These are phyloP conservation scores for Macquaria ambigua DNA, from an alignment of 2,113 vertebrate genomes.

Conservation along the genomic window DNA sequence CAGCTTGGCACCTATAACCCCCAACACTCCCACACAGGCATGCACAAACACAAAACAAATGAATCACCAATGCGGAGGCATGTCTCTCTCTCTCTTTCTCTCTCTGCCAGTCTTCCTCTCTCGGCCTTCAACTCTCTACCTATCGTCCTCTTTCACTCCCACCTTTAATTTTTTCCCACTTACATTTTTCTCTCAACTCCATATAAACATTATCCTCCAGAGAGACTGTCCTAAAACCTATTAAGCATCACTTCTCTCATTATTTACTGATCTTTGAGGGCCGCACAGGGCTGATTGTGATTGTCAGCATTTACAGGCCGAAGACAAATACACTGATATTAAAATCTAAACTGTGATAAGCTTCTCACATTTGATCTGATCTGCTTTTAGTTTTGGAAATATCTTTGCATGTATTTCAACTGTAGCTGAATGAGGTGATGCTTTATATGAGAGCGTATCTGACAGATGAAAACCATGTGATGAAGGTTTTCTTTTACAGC, in stretches of 20 bases:
- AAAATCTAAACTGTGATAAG: not conserved
- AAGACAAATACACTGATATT: not conserved
- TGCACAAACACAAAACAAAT: constrained; percentile 81
- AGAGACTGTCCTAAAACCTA: constrained; percentile 28
- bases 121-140: constrained; percentile 43
- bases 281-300: not conserved
- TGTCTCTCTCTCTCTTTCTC: constrained; percentile 58
- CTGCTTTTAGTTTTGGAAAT: not conserved
- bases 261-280: constrained; percentile 20
- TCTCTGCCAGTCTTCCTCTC: constrained; percentile 55
- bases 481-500: not conserved
- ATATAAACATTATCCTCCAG: constrained; percentile 38
- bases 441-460: not conserved
- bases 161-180: constrained; percentile 50
- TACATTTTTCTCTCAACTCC: constrained; percentile 44
- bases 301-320: not conserved
- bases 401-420: not conserved
- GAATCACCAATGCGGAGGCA: constrained; percentile 81
- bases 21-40: constrained; percentile 78
- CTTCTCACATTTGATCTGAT: not conserved
- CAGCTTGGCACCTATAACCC: constrained; percentile 81
- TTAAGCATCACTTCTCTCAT: constrained; percentile 22
- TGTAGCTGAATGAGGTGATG: not conserved
- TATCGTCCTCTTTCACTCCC: constrained; percentile 55
- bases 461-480: not conserved